Evolutionary conservation across 2,888 invertebrate species (phyloP), one percentile per base, ranked within the genome.

Genomic region (Acanthococcus lagerstroemiae): DNA sequence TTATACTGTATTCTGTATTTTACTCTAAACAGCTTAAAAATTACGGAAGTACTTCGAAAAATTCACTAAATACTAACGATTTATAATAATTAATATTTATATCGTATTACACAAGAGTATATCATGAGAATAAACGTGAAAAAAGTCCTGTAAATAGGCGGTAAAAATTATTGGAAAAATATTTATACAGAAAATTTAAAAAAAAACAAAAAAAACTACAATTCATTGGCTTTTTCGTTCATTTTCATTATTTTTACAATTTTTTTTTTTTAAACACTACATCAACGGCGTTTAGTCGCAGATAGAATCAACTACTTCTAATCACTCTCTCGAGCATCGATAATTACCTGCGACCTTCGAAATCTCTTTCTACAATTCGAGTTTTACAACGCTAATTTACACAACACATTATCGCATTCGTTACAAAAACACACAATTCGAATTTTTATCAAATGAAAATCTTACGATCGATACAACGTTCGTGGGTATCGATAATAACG

Each of bases 21-120:
- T 52, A 63, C 22, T 52, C 63, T 63, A 63, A 52, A 54, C 52
- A 52, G 52, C 54, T 63, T 60, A 60, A 17, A 63, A 22, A 63
- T 63, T 22, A 60, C 21, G 50, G 27, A 63, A 54, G 26, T 54
- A 27, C 24, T 63, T 60, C 50, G 45, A 25, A 58, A 63, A 21
- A 52, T 63, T 63, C 27, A 30, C 37, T 21, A 52, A 50, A 24
- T 48, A 21, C 30, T 15, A 26, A 63, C 44, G 17, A 63, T 37
- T 37, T 54, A 30, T 52, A 15, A 52, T 52, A 54, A 63, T 54
- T 44, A 63, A 54, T 60, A 60, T 26, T 60, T 48, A 60, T 46
- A 60, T 48, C 9, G 46, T n/a, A 52, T 26, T 45, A 60, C 46
- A 58, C 12, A 52, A 21, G 25, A 50, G 25, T 26, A 48, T 50